Base-by-base conservation (phyloP, 1,140 invertebrate species). In the Formica selysi region DNA sequence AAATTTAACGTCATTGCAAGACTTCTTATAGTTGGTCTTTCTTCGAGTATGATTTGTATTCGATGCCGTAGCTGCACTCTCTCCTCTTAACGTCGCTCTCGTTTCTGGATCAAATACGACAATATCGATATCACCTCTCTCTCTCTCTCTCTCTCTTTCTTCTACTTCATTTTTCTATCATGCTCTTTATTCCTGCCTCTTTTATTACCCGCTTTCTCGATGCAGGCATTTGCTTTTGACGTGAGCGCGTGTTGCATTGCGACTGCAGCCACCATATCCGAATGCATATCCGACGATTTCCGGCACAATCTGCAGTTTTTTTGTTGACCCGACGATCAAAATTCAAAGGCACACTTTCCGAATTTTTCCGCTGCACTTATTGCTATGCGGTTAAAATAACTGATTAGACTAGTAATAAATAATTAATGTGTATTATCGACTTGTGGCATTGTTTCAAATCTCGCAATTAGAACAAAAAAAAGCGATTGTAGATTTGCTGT, bases 181-280 rank as follows among this genome's bases (percentile, higher is more conserved):
- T 11, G 76, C 59, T 76, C 13, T 51, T 54, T 83, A 71, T 38
- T 38, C 26, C 16, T 62, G 26, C 11, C 11, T 51, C 54, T 48
- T 44, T 62, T 62, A 67, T 62, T 62, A 54, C 26, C 29, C 22
- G 19, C 26, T 44, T 51, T 62, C 19, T 74, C 54, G 54, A 61
- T 84, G 71, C 62, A 54, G 62, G 57, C 54, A 51, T 87, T 81
- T 61, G 48, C 71, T 19, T 83, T 68, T 54, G 65, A 70, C 64
- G 57, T 64, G 54, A 79, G 57, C 61, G 67, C 71, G 86, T 85
- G 73, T 89, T 89, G 86, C 86, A 89, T 87, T 81, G 80, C 73
- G 80, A 22, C 65, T 89, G 65, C 59, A 85, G 65, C 41, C 59
- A 59, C 57, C 71, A 78, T 62, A 10, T 59, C 6, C 38, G 38